Conservation (phyloP, 2,888 invertebrate genomes). For the Masnerella sp. region DNA sequence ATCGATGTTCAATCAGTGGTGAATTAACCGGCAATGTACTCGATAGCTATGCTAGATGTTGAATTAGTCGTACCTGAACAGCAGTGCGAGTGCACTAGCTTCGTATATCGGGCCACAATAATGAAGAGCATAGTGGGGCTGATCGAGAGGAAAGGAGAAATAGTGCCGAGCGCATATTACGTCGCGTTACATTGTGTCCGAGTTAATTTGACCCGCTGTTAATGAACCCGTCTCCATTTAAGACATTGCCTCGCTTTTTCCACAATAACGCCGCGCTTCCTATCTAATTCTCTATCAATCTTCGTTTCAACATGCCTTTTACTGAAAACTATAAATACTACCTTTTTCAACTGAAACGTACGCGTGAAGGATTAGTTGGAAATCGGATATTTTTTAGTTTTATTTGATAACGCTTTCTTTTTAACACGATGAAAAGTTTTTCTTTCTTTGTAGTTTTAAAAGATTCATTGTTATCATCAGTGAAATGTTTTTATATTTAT, state of each 20-base stretch:
- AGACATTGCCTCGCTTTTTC: neutral
- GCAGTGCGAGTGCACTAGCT: conserved; percentile 49
- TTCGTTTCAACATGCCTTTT: too few species aligned
- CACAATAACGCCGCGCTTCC: too few species aligned
- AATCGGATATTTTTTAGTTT: too few species aligned
- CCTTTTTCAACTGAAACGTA: too few species aligned
- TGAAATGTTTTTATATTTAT: too few species aligned
- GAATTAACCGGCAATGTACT: conserved; percentile 60
- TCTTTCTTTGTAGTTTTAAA: too few species aligned
- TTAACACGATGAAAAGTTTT: too few species aligned
- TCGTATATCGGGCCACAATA: conserved; percentile 53
- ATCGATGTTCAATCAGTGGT: conserved; percentile 59
- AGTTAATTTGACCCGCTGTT: conserved; percentile 16
- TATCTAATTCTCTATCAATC: too few species aligned
- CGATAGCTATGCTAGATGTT: conserved; percentile 52
- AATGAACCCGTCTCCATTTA: conserved; percentile 19
- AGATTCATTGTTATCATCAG: too few species aligned
- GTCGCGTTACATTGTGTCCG: conserved; percentile 28
- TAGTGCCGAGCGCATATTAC: conserved; percentile 33
- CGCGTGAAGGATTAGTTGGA: too few species aligned
- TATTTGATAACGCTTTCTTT: too few species aligned
- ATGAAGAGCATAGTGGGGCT: conserved; percentile 57
- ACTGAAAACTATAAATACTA: too few species aligned
- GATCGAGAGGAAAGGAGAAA: conserved; percentile 59
- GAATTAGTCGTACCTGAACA: conserved; percentile 57